These are phyloP conservation scores for Diceros bicornis DNA, from an alignment of 2,797 vertebrate genomes.

Conservation along the genomic window DNA sequence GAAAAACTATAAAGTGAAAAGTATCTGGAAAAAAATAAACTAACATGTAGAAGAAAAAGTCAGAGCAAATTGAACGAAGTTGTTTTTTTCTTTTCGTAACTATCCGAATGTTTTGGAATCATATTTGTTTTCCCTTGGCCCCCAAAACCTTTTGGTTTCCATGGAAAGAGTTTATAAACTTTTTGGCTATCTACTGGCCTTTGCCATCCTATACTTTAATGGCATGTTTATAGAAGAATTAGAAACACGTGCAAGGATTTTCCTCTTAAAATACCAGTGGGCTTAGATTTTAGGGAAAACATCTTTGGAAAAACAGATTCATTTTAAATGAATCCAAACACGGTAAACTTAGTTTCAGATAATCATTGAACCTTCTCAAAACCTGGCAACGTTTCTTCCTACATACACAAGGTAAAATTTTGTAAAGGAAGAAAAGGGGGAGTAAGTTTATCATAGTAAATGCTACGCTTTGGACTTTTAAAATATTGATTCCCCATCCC, in stretches of 20 bases:
- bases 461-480: background rate
- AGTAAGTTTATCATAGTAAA: background rate
- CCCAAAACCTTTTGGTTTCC: background rate
- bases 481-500: background rate
- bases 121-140: background rate
- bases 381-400: background rate
- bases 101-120: background rate
- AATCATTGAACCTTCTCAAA: conserved; percentile 42
- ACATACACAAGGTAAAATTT: background rate
- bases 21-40: background rate
- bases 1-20: conserved; percentile 14
- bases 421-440: conserved; percentile 13
- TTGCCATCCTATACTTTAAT: conserved; percentile 60
- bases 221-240: conserved; percentile 65
- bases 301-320: conserved; percentile 52
- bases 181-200: conserved; percentile 5
- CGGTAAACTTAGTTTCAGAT: conserved; percentile 47
- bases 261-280: conserved; percentile 28
- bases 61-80: background rate
- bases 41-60: background rate
- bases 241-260: conserved; percentile 60
- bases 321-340: conserved; percentile 51
- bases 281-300: conserved; percentile 34
- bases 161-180: background rate
- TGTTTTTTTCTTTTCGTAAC: background rate